Base-by-base conservation (phyloP, 1,140 invertebrate genomes). In the Eufriesea mexicana region DNA sequence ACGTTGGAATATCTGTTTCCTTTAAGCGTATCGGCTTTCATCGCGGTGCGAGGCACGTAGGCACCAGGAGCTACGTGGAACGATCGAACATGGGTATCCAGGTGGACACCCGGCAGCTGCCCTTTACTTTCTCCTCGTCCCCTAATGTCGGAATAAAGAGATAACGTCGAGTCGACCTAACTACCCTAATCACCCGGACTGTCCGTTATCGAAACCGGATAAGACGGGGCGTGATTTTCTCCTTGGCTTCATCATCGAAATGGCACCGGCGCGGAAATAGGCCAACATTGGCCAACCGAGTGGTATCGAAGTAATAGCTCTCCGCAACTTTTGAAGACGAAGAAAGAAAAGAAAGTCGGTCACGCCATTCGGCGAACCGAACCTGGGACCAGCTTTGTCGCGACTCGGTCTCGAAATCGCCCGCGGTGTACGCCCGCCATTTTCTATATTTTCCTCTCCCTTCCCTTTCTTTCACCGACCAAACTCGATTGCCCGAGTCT, bases 1-100 rank as follows among this genome's bases (percentile, higher is more conserved):
- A 54, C 70, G 18, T n/a, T 66, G 51, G 61, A 42, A 28, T 81
- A 75, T 81, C 79, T 55, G 14, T 75, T 81, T 75, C 72, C 79
- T 66, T 66, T 12, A 5, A n/a, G 1, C 18, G 51, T 75, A 55
- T 81, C 79, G n/a, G 42, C 25, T 81, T 75, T 49, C 79, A 62
- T 75, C 71, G 35, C n/a, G 42, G 18, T 7, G 35, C 35, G 59
- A 25, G 35, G 7, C 61, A 81, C 71, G 72, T 75, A 49, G 28
- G 9, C n/a, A 20, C 6, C 42, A 28, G 20, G 12, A 51, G 18
- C 55, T n/a, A 10, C 47, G 57, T 35, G 64, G 47, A 47, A 47
- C 76, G 49, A 47, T 42, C 49, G 25, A 47, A 4, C 9, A 54
- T 7, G 18, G 5, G 5, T 28, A 12, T 28, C 18, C 25, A 25